phyloP scores from a whole-genome alignment of 2,113 vertebrate species.

The Dryoscopus gambensis region DNA sequence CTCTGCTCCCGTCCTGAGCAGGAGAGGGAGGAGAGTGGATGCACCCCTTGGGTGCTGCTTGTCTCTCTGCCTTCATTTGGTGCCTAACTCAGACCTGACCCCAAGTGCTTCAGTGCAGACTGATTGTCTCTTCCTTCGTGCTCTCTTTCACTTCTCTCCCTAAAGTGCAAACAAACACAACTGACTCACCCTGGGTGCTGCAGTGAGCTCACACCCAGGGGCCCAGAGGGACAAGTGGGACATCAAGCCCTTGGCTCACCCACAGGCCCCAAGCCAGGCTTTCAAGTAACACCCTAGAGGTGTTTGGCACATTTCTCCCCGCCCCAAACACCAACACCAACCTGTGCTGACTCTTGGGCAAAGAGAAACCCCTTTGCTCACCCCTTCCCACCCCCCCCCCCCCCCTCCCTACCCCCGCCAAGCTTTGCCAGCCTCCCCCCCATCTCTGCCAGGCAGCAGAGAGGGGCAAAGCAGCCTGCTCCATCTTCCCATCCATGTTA shows the following conservation, averaged over 20 bases:
- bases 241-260: background rate
- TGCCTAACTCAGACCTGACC: background rate
- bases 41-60: background rate
- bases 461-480: constrained; percentile 8
- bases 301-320: background rate
- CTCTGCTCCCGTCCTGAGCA: background rate
- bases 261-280: background rate
- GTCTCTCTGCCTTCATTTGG: background rate
- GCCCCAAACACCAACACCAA: background rate
- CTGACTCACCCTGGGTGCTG: fast-evolving
- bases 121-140: constrained; percentile 45
- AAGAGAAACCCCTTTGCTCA: background rate
- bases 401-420: background rate
- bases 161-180: constrained; percentile 48
- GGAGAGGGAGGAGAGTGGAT: background rate
- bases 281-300: background rate
- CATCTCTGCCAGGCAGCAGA: background rate
- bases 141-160: background rate
- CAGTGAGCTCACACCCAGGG: background rate
- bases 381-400: background rate
- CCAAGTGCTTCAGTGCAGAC: constrained; percentile 35
- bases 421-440: background rate
- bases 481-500: background rate
- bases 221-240: background rate
- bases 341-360: background rate